Conservation (phyloP, 2,888 invertebrate species). For the Ectemnius continuus region DNA sequence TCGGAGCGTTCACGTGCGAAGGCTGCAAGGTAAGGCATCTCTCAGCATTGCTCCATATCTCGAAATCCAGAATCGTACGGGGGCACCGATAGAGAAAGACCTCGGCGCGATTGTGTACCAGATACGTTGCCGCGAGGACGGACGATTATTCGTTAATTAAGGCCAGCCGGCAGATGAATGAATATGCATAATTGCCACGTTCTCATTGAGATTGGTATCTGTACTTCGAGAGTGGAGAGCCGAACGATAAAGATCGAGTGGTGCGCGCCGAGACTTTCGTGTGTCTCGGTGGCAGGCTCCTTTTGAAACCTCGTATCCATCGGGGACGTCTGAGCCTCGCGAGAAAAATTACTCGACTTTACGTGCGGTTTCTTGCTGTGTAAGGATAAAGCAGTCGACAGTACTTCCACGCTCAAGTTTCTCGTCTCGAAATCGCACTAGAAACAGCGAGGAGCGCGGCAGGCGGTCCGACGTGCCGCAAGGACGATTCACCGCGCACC, state of each 20-base stretch:
- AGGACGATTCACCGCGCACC: neutral
- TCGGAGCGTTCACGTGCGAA: conserved; percentile 77
- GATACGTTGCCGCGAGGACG: conserved; percentile 12
- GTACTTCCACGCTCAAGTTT: conserved; percentile 27
- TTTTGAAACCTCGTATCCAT: neutral
- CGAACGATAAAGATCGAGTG: neutral
- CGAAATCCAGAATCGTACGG: too few relatives aligned
- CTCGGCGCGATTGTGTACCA: neutral
- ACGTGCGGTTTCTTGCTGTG: neutral
- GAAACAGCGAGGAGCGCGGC: conserved; percentile 13
- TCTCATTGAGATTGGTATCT: conserved; percentile 12
- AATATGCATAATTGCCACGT: neutral
- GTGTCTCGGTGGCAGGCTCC: neutral
- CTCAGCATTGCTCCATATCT: neutral
- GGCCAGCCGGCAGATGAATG: conserved; percentile 3
- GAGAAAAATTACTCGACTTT: conserved; percentile 4
- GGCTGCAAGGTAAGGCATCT: conserved; percentile 74
- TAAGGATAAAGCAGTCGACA: neutral
- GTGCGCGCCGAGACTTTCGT: neutral
- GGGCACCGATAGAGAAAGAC: too few relatives aligned
- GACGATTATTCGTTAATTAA: conserved; percentile 25
- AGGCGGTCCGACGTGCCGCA: conserved; percentile 16
- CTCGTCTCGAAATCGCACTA: conserved; percentile 21
- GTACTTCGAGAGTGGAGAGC: neutral
- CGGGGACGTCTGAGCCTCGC: neutral